These are phyloP conservation scores for Poicephalus gulielmi DNA, from an alignment of 2,113 vertebrate genomes.

Conservation along the genomic window DNA sequence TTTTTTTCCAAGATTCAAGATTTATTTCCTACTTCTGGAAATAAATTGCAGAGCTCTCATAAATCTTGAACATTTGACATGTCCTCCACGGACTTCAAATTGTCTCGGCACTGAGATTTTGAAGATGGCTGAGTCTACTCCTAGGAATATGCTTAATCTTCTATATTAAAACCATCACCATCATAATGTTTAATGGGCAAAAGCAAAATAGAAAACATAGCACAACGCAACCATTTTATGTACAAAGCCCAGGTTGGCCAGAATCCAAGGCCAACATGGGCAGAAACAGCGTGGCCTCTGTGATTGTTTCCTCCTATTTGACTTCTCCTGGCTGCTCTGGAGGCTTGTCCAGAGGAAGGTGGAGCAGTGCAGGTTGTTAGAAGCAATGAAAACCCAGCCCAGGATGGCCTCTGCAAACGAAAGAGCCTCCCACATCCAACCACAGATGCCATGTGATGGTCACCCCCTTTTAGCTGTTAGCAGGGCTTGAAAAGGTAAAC, in stretches of 20 bases:
- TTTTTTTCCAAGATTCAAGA: background rate
- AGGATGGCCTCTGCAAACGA: background rate
- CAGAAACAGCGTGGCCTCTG: background rate
- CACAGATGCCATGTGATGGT: background rate
- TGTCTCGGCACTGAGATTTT: background rate
- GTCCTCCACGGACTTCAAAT: background rate
- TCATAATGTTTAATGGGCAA: accelerated
- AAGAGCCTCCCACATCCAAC: background rate
- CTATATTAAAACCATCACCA: background rate
- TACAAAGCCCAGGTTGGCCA: background rate
- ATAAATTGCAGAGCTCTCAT: background rate
- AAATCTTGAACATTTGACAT: background rate
- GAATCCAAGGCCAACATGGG: background rate
- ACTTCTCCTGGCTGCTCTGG: background rate
- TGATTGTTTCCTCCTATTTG: background rate
- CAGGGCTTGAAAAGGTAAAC: background rate
- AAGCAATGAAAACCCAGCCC: background rate
- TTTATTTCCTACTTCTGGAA: background rate
- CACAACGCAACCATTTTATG: background rate
- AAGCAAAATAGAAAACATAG: background rate
- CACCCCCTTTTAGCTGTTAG: no score
- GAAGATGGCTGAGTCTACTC: background rate
- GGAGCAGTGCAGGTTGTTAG: background rate
- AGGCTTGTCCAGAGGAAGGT: background rate
- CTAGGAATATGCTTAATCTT: background rate